phyloP scores from a whole-genome alignment of 2,113 vertebrate genomes.

The Melanocharis versteri region DNA sequence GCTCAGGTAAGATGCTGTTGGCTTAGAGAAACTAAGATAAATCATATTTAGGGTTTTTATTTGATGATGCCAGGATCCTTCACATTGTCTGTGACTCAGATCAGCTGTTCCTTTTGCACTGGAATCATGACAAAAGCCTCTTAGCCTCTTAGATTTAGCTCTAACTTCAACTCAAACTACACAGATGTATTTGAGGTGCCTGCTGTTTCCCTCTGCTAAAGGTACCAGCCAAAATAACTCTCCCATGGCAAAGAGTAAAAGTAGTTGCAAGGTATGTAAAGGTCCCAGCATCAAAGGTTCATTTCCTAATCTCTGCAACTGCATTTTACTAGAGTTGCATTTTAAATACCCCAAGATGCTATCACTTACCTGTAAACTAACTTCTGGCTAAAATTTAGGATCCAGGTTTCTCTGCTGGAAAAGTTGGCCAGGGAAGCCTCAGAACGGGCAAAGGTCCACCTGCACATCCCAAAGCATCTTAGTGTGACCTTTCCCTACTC shows the following conservation, averaged over 20 bases:
- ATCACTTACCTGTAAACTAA: not conserved
- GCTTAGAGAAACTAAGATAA: not conserved
- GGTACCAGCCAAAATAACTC: not conserved
- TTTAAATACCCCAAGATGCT: not conserved
- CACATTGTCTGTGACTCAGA: not conserved
- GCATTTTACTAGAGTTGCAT: not conserved
- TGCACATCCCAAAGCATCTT: not conserved
- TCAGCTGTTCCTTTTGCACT: not conserved
- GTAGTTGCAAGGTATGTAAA: not conserved
- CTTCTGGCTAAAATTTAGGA: not conserved
- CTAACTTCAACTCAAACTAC: not conserved
- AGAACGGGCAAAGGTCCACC: not conserved
- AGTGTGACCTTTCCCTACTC: not conserved
- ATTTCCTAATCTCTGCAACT: not conserved
- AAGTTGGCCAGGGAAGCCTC: not conserved
- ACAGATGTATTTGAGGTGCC: not conserved
- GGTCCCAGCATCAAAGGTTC: not conserved
- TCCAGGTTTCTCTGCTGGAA: not conserved
- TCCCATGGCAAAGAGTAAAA: not conserved
- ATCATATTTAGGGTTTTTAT: not conserved
- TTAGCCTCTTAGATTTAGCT: not conserved
- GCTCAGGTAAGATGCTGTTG: not conserved
- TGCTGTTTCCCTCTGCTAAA: not conserved
- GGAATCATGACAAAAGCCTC: not conserved
- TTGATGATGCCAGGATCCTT: not conserved